Conservation (phyloP, 2,113 vertebrate genomes). For the Zapus hudsonius region DNA sequence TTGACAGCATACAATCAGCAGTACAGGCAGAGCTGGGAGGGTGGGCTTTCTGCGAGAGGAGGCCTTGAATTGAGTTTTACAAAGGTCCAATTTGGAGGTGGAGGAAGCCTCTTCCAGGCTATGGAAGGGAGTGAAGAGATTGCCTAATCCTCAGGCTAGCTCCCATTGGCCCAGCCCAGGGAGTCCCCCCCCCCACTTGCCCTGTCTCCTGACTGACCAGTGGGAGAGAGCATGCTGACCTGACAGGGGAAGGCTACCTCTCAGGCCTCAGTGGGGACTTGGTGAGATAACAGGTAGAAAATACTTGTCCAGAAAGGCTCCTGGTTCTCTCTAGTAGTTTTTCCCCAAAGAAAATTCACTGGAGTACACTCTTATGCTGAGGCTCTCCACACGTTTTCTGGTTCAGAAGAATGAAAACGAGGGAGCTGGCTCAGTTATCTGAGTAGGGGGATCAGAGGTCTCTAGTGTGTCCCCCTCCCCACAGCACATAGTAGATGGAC, state of each 20-base stretch:
- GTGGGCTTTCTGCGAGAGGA: not conserved
- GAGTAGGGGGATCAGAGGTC: not conserved
- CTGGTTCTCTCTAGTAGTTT: not conserved
- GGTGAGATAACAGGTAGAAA: not conserved
- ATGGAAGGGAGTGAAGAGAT: not conserved
- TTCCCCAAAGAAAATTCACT: not conserved
- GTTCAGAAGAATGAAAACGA: not conserved
- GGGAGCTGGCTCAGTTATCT: not conserved
- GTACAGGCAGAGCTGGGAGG: not conserved
- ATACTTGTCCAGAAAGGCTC: not conserved
- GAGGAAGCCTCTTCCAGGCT: not conserved
- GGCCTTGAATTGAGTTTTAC: not conserved
- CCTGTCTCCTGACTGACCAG: not conserved
- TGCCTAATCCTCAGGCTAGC: not conserved
- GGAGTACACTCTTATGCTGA: not conserved
- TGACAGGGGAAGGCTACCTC: not conserved
- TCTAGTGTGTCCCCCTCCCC: not conserved
- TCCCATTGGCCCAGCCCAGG: not conserved
- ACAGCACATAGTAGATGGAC: not conserved
- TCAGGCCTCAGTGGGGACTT: not conserved
- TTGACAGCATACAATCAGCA: not conserved
- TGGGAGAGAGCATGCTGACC: not conserved
- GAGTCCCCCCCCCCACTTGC: not conserved
- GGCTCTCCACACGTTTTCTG: not conserved
- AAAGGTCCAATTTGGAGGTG: constrained; percentile 18